Base-by-base conservation (phyloP, 2,113 vertebrate species). In the Cathartes aura region DNA sequence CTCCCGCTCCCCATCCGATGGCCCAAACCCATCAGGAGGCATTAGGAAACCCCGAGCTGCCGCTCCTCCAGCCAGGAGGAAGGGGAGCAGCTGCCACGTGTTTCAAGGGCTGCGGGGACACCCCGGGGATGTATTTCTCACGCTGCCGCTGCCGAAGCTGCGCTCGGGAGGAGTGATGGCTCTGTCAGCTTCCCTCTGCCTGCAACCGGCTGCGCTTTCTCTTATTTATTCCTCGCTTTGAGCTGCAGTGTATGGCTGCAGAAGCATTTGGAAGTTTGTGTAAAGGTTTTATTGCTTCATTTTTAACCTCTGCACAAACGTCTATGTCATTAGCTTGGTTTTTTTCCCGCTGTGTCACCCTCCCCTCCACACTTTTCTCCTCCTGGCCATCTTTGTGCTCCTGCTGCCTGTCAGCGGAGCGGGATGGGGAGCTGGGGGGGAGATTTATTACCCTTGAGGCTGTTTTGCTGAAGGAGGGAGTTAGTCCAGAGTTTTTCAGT, bases 281-380 rank as follows among this genome's bases (percentile, higher is more conserved):
- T 47, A 87, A 87, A 83, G 89, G 62, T 45, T 91, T 96, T 94
- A 93, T 91, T 94, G 89, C 91, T 94, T 95, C 93, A 91, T 94
- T 97, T 97, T 91, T 95, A 94, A 94, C 84, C 72, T 95, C 89
- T 83, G 67, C 87, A 81, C 87, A 89, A 94, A 82, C 5, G 50
- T 24, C 78, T 79, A 58, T 55, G 92, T 55, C 66, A 74, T 94
- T 72, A 92, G 71, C 52, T 86, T 68, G 59, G 8, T 3, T 72
- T 55, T 15, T 36, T n/a, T 8, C 3, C 19, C 34, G 15, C 45
- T 9, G 8, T 16, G 60, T 62, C 55, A 36, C 23, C 7, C 50
- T 66, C 64, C 20, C 12, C 53, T 56, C n/a, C 2, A 0, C 3
- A 12, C 47, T 82, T 66, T 58, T 42, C 70, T 90, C 60, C 60